These are phyloP conservation scores for Diaperis boleti DNA, from an alignment of 2,888 invertebrate species.

Conservation along the genomic window DNA sequence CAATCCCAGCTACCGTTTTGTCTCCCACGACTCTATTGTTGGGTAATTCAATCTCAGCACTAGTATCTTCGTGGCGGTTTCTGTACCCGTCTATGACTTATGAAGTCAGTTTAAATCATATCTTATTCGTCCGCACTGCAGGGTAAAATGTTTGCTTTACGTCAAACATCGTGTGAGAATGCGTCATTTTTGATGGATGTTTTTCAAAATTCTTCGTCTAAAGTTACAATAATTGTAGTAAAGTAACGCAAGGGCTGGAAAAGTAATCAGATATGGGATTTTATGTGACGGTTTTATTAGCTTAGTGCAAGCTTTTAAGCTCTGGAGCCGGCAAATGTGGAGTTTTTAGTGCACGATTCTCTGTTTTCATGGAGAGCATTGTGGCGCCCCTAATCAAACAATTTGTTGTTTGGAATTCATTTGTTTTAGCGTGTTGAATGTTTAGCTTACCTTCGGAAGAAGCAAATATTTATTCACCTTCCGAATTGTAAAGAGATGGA, in stretches of 20 bases:
- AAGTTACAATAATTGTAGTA: slow-evolving; percentile 35
- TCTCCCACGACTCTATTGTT: slow-evolving; percentile 40
- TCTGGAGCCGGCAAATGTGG: slow-evolving; percentile 9
- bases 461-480: slow-evolving; percentile 52
- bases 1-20: slow-evolving; percentile 42
- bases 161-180: slow-evolving; percentile 10
- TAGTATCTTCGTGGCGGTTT: slow-evolving; percentile 37
- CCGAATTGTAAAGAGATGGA: slow-evolving; percentile 27
- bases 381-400: slow-evolving; percentile 55
- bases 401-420: slow-evolving; percentile 54
- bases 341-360: slow-evolving; percentile 19
- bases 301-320: slow-evolving; percentile 14
- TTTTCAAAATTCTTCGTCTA: slow-evolving; percentile 33
- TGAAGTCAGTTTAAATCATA: slow-evolving; percentile 29
- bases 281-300: slow-evolving; percentile 31
- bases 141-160: slow-evolving; percentile 24
- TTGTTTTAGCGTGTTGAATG: slow-evolving; percentile 49
- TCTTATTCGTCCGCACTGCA: slow-evolving; percentile 15
- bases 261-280: slow-evolving; percentile 30
- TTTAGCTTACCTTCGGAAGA: slow-evolving; percentile 49
- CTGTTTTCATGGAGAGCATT: slow-evolving; percentile 30
- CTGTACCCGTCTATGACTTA: slow-evolving; percentile 25
- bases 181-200: slow-evolving; percentile 28
- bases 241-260: slow-evolving; percentile 22
- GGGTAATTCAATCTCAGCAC: slow-evolving; percentile 44